Evolutionary conservation across 2,888 invertebrate species (phyloP), one percentile per base, ranked within the genome.

Genomic region (Meloe dianella): DNA sequence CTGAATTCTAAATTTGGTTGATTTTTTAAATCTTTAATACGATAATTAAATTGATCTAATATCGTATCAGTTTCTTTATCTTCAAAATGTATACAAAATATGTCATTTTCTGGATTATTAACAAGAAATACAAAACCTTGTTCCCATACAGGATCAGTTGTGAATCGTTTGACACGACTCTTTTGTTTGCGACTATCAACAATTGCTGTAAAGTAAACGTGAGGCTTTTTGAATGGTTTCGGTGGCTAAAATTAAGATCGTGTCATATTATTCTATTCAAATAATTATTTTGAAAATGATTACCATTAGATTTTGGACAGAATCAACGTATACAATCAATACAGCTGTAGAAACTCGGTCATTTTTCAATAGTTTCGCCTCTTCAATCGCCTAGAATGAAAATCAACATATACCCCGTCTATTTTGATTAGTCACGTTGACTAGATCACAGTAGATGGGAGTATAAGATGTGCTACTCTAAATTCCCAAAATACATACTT

Each of bases 81-180:
- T 61, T 90, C 75, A 77, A 95, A 92, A 87, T 92, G 92, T 24
- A 97, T 84, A 71, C 92, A 90, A 20, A 98, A 82, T 22, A 90
- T 89, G 79, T 96, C 94, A 41, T 92, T 91, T 78, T 94, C 92
- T 0, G 97, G 96, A 85, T 97, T 94, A 75, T 90, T 89, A 4
- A 97, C 92, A 47, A 97, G 88, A 85, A 96, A 95, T 2, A 94
- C 91, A 83, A 96, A 95, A 12, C 95, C 95, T 80, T 95, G 93
- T 84, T 97, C 96, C 90, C 93, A 98, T 58, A 94, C 91, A 0
- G 97, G 97, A 78, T 94, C 91, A 74, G 91, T 92, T 0, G 94
- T 95, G 73, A 94, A 88, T 85, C 90, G 87, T 75, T 90, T 89
- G 29, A 91, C 90, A 17, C 86, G 86, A 0, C 91, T 90, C 80